A percentile compares a stretch with the other conserved stretches of the same genome.
These are phyloP conservation scores for Drosophila lowei DNA, from an alignment of 1,140 invertebrate species.

Conservation along the genomic window DNA sequence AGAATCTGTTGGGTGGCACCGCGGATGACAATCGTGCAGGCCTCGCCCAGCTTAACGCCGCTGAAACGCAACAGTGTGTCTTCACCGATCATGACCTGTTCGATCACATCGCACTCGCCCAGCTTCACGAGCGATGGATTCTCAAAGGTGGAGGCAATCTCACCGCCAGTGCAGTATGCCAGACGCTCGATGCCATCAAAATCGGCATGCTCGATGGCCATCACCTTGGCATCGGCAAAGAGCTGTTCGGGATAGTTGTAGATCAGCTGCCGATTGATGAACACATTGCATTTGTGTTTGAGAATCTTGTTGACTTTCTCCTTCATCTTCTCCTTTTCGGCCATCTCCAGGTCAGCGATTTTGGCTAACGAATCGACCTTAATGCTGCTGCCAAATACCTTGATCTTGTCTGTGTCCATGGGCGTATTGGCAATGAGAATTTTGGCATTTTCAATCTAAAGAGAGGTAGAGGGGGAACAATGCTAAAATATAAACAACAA, in stretches of 20 bases:
- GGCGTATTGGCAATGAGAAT: conserved; percentile 99
- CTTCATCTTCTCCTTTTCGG: conserved; percentile 99
- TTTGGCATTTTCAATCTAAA: conserved; percentile 93
- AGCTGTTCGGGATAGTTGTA: conserved; percentile 99
- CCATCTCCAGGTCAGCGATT: conserved; percentile 98
- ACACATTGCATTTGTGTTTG: conserved; percentile 98
- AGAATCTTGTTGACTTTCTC: conserved; percentile 99
- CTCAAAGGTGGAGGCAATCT: conserved; percentile 99
- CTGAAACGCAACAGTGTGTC: conserved; percentile 97
- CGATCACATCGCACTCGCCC: conserved; percentile 97
- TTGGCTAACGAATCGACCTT: conserved; percentile 99
- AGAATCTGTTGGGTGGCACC: conserved; percentile 99
- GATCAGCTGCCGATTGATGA: conserved; percentile 99
- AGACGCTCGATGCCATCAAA: conserved; percentile 99
- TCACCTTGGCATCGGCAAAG: conserved; percentile 98
- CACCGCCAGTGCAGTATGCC: conserved; percentile 98
- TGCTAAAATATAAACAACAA: no score
- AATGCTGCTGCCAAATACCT: conserved; percentile 99
- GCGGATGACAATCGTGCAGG: conserved; percentile 98
- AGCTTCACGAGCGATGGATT: conserved; percentile 95
- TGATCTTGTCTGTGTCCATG: conserved; percentile 99
- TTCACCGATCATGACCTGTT: conserved; percentile 99
- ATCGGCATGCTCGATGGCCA: conserved; percentile 99
- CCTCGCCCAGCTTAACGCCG: conserved; percentile 96
- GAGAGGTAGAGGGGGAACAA: conserved; percentile 29